A percentile compares a stretch with the other conserved stretches of the same genome.
Conservation (phyloP, 2,888 invertebrate species). For the Chironomus tentans region DNA sequence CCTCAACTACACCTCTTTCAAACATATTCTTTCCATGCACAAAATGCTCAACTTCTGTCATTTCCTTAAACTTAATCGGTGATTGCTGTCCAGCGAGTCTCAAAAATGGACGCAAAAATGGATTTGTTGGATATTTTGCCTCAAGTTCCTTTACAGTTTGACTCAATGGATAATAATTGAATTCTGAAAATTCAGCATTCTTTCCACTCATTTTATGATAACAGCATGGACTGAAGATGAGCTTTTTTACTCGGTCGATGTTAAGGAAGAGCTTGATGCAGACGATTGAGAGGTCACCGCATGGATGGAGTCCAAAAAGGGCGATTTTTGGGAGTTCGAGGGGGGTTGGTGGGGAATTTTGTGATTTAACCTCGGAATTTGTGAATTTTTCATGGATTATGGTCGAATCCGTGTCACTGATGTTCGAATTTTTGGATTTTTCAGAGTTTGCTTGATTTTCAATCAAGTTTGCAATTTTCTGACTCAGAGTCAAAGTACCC, state of each 20-base stretch:
- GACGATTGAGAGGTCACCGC: conserved; percentile 63
- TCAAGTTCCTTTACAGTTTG: conserved; percentile 37
- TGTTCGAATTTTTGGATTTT: too few species aligned
- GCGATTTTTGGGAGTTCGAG: too few species aligned
- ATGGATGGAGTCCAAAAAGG: conserved; percentile 63
- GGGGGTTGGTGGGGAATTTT: too few species aligned
- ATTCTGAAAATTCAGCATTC: conserved; percentile 35
- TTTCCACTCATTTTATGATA: conserved; percentile 57
- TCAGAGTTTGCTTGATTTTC: too few species aligned
- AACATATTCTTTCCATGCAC: conserved; percentile 44
- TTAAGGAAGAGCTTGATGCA: conserved; percentile 56
- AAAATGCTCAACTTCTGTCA: conserved; percentile 43
- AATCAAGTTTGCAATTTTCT: too few species aligned
- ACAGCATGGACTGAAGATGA: conserved; percentile 69
- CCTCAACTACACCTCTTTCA: conserved; percentile 54
- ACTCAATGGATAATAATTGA: conserved; percentile 61
- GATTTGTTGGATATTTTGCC: conserved; percentile 34
- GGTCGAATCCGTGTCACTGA: too few species aligned
- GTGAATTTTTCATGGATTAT: too few species aligned
- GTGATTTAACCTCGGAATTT: too few species aligned
- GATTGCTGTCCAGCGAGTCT: conserved; percentile 64
- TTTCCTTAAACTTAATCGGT: conserved; percentile 45
- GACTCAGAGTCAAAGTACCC: too few species aligned
- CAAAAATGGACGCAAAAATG: conserved; percentile 34
- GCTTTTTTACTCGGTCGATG: conserved; percentile 46